Evolutionary conservation across 2,113 vertebrate genomes (phyloP).

Genomic region (Dicrurus megarhynchus): DNA sequence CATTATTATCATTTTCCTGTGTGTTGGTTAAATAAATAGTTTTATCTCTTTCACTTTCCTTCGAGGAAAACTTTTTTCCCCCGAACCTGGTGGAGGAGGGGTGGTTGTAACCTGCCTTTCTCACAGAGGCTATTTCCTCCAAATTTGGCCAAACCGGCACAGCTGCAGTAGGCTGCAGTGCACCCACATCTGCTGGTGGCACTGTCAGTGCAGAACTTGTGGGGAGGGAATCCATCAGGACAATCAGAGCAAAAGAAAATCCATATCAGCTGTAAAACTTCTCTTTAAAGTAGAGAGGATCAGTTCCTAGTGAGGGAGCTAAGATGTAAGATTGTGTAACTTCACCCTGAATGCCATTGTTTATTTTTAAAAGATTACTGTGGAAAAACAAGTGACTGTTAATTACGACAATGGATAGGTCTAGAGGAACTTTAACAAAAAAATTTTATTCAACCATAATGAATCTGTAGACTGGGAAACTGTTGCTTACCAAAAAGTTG

Average conservation of each 20-base stretch:
- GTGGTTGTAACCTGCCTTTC: no score
- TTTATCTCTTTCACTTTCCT: no score
- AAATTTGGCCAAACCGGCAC: no score
- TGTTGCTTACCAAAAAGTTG: background rate
- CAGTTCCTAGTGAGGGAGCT: background rate
- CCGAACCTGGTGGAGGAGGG: no score
- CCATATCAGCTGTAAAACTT: background rate
- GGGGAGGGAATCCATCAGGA: background rate
- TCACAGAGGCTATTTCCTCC: no score
- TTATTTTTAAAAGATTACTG: background rate
- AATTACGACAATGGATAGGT: background rate
- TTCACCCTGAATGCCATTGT: background rate
- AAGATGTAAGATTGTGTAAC: background rate
- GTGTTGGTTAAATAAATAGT: no score
- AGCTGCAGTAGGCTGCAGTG: rapidly evolving
- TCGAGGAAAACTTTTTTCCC: no score
- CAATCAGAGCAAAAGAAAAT: background rate
- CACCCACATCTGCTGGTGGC: background rate
- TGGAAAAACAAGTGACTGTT: background rate
- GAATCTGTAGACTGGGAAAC: background rate
- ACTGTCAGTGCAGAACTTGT: background rate
- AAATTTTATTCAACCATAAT: background rate
- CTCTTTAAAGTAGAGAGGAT: background rate
- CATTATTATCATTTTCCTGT: no score
- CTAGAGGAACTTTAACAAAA: background rate